Percentiles rank a stretch among this genome's conserved stretches.
phyloP scores from a whole-genome alignment of 2,797 vertebrate species.

The Acanthurus leucopareius region DNA sequence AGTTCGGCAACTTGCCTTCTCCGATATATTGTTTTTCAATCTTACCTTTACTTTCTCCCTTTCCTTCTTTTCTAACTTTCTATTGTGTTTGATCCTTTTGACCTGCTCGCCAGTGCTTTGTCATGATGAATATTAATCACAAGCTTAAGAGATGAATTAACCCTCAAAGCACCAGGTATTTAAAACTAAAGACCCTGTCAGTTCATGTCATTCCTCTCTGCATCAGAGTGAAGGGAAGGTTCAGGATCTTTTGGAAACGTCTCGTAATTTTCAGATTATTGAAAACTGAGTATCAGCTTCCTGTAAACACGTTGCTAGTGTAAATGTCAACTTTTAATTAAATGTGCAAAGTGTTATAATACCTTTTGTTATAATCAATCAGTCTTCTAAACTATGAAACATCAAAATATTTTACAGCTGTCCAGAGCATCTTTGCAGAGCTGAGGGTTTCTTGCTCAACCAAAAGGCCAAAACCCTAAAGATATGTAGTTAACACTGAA shows the following conservation, averaged over 20 bases:
- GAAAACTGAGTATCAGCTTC: conserved; percentile 3
- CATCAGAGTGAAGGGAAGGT: conserved; percentile 63
- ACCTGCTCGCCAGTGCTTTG: conserved; percentile 84
- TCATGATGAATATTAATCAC: conserved; percentile 86
- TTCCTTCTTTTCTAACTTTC: conserved; percentile 80
- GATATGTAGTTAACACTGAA: background rate
- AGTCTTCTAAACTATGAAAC: background rate
- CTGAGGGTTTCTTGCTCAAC: background rate
- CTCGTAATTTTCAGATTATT: background rate
- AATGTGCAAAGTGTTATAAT: background rate
- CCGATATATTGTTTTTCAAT: conserved; percentile 41
- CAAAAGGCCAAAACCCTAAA: background rate
- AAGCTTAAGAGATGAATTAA: conserved; percentile 86
- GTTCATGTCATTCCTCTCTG: conserved; percentile 34
- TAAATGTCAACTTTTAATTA: background rate
- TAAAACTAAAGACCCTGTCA: conserved; percentile 50
- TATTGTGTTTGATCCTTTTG: conserved; percentile 83
- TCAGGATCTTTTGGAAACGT: conserved; percentile 41
- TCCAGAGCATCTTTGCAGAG: background rate
- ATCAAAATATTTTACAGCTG: background rate
- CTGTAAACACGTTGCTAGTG: background rate
- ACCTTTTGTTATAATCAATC: too few species aligned
- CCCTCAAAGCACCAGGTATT: conserved; percentile 86
- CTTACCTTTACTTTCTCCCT: conserved; percentile 54
- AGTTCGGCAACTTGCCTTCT: conserved; percentile 60